Conservation (phyloP, 2,797 vertebrate genomes). For the Sebastes nivosus region DNA sequence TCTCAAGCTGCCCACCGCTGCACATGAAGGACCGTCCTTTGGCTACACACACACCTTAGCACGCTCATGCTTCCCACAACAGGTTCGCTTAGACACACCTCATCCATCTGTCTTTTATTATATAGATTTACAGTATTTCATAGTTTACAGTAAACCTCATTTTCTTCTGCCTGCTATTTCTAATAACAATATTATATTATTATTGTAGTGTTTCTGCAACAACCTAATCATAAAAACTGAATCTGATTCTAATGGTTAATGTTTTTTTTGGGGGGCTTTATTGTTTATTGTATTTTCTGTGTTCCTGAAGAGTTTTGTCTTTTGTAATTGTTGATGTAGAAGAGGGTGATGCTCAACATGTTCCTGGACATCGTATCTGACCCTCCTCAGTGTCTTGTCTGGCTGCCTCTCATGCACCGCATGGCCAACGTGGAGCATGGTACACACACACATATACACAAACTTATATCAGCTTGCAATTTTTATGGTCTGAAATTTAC, state of each 20-base stretch:
- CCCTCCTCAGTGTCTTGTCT: conserved; percentile 94
- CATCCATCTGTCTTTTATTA: not conserved
- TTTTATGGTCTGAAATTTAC: not conserved
- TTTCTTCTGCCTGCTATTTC: not conserved
- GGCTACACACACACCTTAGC: conserved; percentile 89
- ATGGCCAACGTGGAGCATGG: conserved; percentile 94
- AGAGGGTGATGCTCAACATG: conserved; percentile 92
- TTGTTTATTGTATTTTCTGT: not conserved
- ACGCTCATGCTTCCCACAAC: conserved; percentile 91
- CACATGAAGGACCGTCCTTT: conserved; percentile 94
- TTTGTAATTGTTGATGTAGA: conserved; percentile 77
- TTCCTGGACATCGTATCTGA: conserved; percentile 92
- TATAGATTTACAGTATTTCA: not conserved
- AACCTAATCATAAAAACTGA: too few relatives aligned
- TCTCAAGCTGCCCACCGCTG: conserved; percentile 89
- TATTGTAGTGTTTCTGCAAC: too few relatives aligned
- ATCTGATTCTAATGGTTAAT: not conserved
- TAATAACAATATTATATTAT: too few relatives aligned
- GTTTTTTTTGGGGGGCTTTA: not conserved
- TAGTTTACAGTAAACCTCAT: not conserved
- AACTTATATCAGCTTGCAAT: not conserved
- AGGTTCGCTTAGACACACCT: conserved; percentile 75
- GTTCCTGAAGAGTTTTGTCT: conserved; percentile 6
- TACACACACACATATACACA: conserved; percentile 56
- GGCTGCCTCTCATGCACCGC: conserved; percentile 95